Evolutionary conservation across 1,140 invertebrate genomes (phyloP).

Genomic region (Nephila pilipes): DNA sequence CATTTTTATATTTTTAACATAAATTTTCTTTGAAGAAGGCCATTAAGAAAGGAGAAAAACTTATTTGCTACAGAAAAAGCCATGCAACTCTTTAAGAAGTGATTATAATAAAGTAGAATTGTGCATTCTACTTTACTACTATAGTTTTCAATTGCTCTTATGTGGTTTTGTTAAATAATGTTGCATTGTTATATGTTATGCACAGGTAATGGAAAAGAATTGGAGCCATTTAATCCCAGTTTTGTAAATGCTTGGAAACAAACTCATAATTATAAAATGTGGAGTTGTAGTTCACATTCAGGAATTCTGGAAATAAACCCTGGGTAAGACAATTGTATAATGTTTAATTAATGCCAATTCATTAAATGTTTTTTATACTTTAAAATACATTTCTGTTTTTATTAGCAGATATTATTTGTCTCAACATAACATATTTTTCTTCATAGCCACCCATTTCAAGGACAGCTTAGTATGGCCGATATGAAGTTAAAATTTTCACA

Average conservation of each 20-base stretch:
- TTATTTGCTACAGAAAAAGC: too few relatives aligned
- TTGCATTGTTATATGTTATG: not conserved
- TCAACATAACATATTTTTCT: constrained; percentile 27
- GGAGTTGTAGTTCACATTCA: constrained; percentile 86
- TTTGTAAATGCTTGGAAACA: constrained; percentile 93
- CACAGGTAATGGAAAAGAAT: constrained; percentile 83
- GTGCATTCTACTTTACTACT: too few relatives aligned
- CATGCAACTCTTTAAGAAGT: too few relatives aligned
- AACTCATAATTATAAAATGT: constrained; percentile 94
- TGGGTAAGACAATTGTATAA: constrained; percentile 80
- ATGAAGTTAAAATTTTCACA: constrained; percentile 95
- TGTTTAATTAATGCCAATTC: too few relatives aligned
- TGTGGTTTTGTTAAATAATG: not conserved
- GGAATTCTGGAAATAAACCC: constrained; percentile 86
- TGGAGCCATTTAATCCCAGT: constrained; percentile 92
- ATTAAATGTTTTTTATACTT: too few relatives aligned
- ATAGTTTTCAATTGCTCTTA: too few relatives aligned
- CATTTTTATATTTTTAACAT: too few relatives aligned
- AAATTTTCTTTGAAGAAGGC: too few relatives aligned
- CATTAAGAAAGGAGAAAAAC: too few relatives aligned
- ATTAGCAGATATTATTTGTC: not conserved
- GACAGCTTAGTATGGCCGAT: constrained; percentile 94
- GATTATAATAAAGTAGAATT: too few relatives aligned
- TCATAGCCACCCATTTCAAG: constrained; percentile 91
- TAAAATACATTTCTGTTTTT: not conserved